Base-by-base conservation (phyloP, 2,888 invertebrate genomes). In the Pseudanteris insignis region DNA sequence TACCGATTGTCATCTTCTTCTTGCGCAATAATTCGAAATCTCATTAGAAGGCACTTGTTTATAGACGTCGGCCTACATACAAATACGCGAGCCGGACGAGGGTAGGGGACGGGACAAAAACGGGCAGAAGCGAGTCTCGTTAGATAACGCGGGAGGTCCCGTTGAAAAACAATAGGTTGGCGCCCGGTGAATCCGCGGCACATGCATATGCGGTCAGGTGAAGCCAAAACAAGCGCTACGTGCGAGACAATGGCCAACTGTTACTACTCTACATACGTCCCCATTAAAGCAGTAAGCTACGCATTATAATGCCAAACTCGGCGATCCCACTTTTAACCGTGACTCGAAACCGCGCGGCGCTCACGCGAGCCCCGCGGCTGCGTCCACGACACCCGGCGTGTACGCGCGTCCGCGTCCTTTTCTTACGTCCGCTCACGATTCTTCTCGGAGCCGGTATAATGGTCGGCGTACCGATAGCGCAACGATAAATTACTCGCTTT, bases 271-370 rank as follows among this genome's bases (percentile, higher is more conserved):
- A 75, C 73, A 75, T 75, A 74, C 72, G 71, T 70, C 67, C 71
- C 73, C 67, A 74, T 75, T 74, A 74, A 74, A 74, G 71, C 74
- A 74, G 73, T 69, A 68, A 71, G 67, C 71, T 67, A 73, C 71
- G 70, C 71, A 74, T 74, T 73, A 72, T 71, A 72, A 71, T 74
- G 68, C 70, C 55, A 60, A 32, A 59, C 48, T 53, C 51, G 48
- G 43, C 32, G 46, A 57, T 47, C 40, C 57, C 41, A 34, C 61
- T 36, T 47, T n/a, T 38, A 36, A 32, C 53, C 54, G 60, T 51
- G 40, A 51, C 59, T 59, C 46, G 59, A 61, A 37, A 53, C 43
- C 26, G 40, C 55, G 48, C 47, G 43, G 34, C n/a, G 21, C 11
- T 51, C 50, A 29, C 4, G 21, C 21, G 21, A 3, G 21, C 21